These are phyloP conservation scores for Ectobius pallidus DNA, from an alignment of 2,888 invertebrate species.

Conservation along the genomic window DNA sequence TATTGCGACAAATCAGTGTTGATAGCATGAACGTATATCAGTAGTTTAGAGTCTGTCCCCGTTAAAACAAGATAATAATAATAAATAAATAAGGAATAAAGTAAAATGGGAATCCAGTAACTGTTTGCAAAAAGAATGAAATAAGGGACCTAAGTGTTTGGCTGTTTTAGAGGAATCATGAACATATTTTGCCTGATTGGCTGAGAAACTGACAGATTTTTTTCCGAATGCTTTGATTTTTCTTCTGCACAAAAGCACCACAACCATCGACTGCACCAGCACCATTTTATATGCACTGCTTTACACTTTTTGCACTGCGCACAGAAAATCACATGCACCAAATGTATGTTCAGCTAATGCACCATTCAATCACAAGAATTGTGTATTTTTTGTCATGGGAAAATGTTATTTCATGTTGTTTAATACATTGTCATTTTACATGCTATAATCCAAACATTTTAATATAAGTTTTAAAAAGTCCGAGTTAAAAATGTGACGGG, in stretches of 20 bases:
- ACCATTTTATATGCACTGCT: conserved; percentile 19
- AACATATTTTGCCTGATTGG: conserved; percentile 4
- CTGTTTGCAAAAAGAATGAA: no score
- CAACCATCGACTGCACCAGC: conserved; percentile 13
- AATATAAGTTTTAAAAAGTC: no score
- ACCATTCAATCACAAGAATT: no score
- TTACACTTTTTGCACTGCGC: conserved; percentile 25
- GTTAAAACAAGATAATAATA: not conserved
- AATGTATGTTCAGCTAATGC: conserved; percentile 4
- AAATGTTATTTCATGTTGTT: not conserved
- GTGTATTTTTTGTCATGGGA: not conserved
- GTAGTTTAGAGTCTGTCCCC: conserved; percentile 3
- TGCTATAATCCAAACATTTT: not conserved
- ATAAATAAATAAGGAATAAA: not conserved
- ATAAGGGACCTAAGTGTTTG: not conserved
- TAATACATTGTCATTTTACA: not conserved
- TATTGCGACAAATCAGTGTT: conserved; percentile 4
- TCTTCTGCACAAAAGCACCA: conserved; percentile 13
- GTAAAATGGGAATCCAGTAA: no score
- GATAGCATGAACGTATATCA: not conserved
- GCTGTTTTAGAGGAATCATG: conserved; percentile 4
- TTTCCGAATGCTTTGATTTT: not conserved
- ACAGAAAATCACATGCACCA: not conserved
- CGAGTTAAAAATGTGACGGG: no score
- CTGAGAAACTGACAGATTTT: not conserved